Evolutionary conservation across 1,140 invertebrate genomes (phyloP).

Genomic region (Cydia splendana): DNA sequence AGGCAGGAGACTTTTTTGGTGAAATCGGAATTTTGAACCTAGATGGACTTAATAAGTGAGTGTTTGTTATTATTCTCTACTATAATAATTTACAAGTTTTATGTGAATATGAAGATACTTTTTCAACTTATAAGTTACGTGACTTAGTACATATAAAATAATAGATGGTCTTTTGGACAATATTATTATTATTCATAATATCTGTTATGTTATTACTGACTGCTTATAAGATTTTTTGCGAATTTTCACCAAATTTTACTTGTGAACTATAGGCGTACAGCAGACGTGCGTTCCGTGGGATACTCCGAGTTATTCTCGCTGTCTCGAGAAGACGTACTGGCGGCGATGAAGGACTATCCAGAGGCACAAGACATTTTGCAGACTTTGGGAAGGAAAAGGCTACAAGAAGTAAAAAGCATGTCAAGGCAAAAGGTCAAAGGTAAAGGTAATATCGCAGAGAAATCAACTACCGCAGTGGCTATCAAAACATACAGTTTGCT

Average conservation of each 20-base stretch:
- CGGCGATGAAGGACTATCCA: slow-evolving; percentile 97
- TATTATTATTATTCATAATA: too few relatives aligned
- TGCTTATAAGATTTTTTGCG: too few relatives aligned
- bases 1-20: slow-evolving; percentile 98
- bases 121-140: too few relatives aligned
- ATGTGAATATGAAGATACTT: too few relatives aligned
- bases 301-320: slow-evolving; percentile 97
- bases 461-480: slow-evolving; percentile 7
- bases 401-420: slow-evolving; percentile 88
- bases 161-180: too few relatives aligned
- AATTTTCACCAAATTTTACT: not conserved
- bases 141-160: too few relatives aligned
- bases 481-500: slow-evolving; percentile 14
- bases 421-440: slow-evolving; percentile 66
- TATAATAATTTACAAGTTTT: not conserved
- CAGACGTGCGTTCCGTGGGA: slow-evolving; percentile 96
- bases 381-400: slow-evolving; percentile 89
- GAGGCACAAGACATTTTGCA: slow-evolving; percentile 97
- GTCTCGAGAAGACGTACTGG: slow-evolving; percentile 95
- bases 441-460: slow-evolving; percentile 38
- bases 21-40: slow-evolving; percentile 98
- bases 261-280: slow-evolving; percentile 87
- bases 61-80: slow-evolving; percentile 32
- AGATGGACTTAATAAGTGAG: slow-evolving; percentile 97
- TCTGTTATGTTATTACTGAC: too few relatives aligned